Base-by-base conservation (phyloP, 1,140 invertebrate species). In the Papilio polytes region DNA sequence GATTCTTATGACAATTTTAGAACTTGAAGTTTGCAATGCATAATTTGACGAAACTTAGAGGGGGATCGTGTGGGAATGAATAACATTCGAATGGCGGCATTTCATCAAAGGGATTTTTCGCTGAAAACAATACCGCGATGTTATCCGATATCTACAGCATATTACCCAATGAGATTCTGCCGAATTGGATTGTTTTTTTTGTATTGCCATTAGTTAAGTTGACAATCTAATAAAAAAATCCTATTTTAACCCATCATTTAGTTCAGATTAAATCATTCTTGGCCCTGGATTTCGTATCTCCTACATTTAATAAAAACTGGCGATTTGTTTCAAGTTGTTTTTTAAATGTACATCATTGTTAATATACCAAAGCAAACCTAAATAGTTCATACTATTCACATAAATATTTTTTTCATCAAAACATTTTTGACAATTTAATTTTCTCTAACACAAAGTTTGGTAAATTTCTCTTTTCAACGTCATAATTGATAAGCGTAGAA, bases 1-100 rank as follows among this genome's bases (percentile, higher is more conserved):
- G n/a, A n/a, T n/a, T n/a, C n/a, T n/a, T n/a, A n/a, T n/a, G n/a
- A n/a, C n/a, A n/a, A n/a, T n/a, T n/a, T n/a, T n/a, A n/a, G n/a
- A n/a, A n/a, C n/a, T 93, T 93, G 90, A 89, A 90, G 87, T 81
- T 83, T 81, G 89, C 90, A 89, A 89, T 84, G 74, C 86, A 90
- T 89, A 82, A 82, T 86, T 83, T 83, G 82, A 82, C 85, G 85
- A 82, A 88, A 86, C 85, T 82, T 86, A 86, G 86, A 89, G 89
- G 86, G 86, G 85, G 81, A 82, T 90, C 93, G 93, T 94, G 93
- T 94, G 89, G 87, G 91, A 93, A 94, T 94, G 93, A 87, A 84
- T 87, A 93, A 93, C 92, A 92, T 85, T 85, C 78, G 76, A 81
- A 85, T 83, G 90, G 82, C 93, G 93, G 92, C 89, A 72, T 83